Percentiles rank a stretch among this genome's conserved stretches.
phyloP scores from a whole-genome alignment of 2,113 vertebrate species.

The Tyrannus savana region DNA sequence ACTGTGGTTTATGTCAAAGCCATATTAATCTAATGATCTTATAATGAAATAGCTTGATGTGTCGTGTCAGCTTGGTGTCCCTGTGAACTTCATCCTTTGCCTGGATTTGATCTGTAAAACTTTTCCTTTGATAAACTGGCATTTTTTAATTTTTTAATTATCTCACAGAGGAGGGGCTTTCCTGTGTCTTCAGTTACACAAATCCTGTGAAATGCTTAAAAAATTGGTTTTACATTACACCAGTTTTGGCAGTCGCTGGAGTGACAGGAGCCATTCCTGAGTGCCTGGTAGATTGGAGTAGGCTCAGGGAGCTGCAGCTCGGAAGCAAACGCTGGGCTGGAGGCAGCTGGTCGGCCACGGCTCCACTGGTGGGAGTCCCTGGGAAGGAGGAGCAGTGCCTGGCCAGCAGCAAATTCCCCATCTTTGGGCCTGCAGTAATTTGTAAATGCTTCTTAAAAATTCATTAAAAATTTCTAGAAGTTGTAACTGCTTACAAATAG shows the following conservation, averaged over 20 bases:
- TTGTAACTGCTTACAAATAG: fast-evolving
- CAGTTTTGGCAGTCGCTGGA: background rate
- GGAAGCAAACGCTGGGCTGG: background rate
- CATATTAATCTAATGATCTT: fast-evolving
- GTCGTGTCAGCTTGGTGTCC: fast-evolving
- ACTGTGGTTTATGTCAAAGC: fast-evolving
- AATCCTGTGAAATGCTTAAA: background rate
- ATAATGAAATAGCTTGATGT: fast-evolving
- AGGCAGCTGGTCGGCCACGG: fast-evolving
- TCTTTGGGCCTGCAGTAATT: background rate
- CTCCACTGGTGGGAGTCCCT: fast-evolving
- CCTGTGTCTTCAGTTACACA: fast-evolving
- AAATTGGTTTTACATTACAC: fast-evolving
- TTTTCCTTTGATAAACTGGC: background rate
- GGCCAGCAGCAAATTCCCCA: background rate
- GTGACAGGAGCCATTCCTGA: background rate
- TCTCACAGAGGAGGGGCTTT: background rate
- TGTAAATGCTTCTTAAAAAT: background rate
- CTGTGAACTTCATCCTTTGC: background rate
- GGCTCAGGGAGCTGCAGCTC: background rate
- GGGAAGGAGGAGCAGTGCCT: background rate
- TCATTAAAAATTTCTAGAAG: fast-evolving
- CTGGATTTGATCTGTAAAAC: background rate
- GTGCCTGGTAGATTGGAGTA: background rate
- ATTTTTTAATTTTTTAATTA: background rate